Base-by-base conservation (phyloP, 2,797 vertebrate species). In the Melanogrammus aeglefinus region DNA sequence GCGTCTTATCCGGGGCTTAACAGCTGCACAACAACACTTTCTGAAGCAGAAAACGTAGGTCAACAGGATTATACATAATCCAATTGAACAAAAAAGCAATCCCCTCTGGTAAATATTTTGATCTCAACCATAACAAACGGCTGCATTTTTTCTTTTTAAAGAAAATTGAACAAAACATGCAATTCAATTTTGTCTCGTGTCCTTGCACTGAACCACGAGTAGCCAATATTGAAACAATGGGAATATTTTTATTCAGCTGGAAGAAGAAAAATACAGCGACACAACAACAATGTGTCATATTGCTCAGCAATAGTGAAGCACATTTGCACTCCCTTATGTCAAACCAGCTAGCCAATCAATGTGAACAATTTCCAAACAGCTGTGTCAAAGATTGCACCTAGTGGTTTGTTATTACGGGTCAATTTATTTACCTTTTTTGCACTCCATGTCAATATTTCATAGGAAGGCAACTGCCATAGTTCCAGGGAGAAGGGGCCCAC, bases 321-420 rank as follows among this genome's bases (percentile, higher is more conserved):
- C 24, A 69, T 24, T 69, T 27, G 63, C 21, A n/a, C 57, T 18
- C 24, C 24, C 63, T 27, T 69, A 27, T 12, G 63, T 69, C 63
- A 69, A 69, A 12, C 63, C 63, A 69, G 63, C 63, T 3, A 6
- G 31, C 31, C 70, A 72, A 72, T 31, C 70, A 6, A 72, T 72
- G 14, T 31, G 16, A 72, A 72, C 70, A 8, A 69, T 69, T 63
- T 69, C 63, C 63, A 10, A 69, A 27, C 63, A 69, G 63, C 63
- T 31, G 33, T 72, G 70, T 72, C 70, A 72, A 33, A 14, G 29
- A 35, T 35, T 33, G 16, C 7, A 39, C 73, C n/a, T 9, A 75
- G 76, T 27, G 41, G 81, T 76, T 80, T 78, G 83, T 78, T 88
- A 91, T 79, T 88, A 91, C 81, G 86, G 86, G 89, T 87, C 79